Evolutionary conservation across 1,140 invertebrate species (phyloP).

Genomic region (Druon quercuslanigerum): DNA sequence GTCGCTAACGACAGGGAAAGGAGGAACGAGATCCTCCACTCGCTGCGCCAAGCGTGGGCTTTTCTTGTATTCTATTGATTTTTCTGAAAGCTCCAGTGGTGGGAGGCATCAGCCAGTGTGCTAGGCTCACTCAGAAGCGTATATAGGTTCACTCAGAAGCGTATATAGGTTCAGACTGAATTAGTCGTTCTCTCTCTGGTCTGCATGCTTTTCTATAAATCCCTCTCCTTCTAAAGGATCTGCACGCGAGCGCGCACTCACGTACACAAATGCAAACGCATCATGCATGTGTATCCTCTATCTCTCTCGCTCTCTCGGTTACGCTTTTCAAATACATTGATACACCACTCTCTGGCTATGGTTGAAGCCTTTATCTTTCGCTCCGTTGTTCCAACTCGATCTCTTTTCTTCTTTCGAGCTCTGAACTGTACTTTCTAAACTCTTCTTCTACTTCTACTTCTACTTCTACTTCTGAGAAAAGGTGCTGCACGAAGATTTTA

Average conservation of each 20-base stretch:
- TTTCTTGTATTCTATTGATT: slow-evolving; percentile 77
- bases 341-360: slow-evolving; percentile 23
- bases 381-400: slow-evolving; percentile 47
- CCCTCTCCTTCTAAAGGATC: slow-evolving; percentile 35
- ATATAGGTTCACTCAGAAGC: slow-evolving; percentile 39
- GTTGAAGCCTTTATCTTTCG: slow-evolving; percentile 35
- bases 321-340: slow-evolving; percentile 30
- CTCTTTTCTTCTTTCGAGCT: slow-evolving; percentile 39
- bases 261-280: slow-evolving; percentile 32
- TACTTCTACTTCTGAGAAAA: not conserved
- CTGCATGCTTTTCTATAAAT: slow-evolving; percentile 36
- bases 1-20: slow-evolving; percentile 26
- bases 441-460: slow-evolving; percentile 14
- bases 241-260: slow-evolving; percentile 38
- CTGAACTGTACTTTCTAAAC: not conserved
- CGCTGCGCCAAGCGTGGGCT: slow-evolving; percentile 67
- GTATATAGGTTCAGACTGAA: slow-evolving; percentile 45
- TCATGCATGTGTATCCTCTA: slow-evolving; percentile 20
- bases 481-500: not conserved
- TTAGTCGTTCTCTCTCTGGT: slow-evolving; percentile 36
- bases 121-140: slow-evolving; percentile 55
- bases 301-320: not conserved
- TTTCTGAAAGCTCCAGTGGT: slow-evolving; percentile 71
- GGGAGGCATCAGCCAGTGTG: slow-evolving; percentile 65
- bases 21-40: slow-evolving; percentile 47